Conservation (phyloP, 2,113 vertebrate species). For the Dinomys branickii region DNA sequence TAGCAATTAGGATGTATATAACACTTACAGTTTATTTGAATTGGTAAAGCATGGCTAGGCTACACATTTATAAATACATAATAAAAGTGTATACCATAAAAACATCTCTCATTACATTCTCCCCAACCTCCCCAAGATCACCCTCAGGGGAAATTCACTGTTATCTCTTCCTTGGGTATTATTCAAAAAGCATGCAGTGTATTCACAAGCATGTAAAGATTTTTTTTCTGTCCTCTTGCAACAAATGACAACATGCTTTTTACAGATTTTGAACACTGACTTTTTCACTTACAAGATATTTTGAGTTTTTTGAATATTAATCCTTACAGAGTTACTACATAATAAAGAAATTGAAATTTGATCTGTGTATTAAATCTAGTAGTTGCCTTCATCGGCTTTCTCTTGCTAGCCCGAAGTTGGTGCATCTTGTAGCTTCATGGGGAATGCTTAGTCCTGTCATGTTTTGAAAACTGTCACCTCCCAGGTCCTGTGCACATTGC, state of each 20-base stretch:
- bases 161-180: not conserved
- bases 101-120: not conserved
- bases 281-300: not conserved
- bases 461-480: not conserved
- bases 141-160: not conserved
- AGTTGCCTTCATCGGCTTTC: not conserved
- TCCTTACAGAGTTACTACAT: not conserved
- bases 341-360: not conserved
- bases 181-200: not conserved
- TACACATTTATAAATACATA: not conserved
- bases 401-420: not conserved
- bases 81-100: not conserved
- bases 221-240: not conserved
- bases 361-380: not conserved
- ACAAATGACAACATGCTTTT: not conserved
- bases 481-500: not conserved
- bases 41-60: not conserved
- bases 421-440: fast-evolving
- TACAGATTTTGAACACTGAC: not conserved
- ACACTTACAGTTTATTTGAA: not conserved
- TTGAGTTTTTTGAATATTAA: not conserved
- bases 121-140: not conserved
- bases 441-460: not conserved
- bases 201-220: not conserved
- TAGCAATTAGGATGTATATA: not conserved